phyloP scores from a whole-genome alignment of 2,113 vertebrate species.

The Rhinolophus ferrumequinum region DNA sequence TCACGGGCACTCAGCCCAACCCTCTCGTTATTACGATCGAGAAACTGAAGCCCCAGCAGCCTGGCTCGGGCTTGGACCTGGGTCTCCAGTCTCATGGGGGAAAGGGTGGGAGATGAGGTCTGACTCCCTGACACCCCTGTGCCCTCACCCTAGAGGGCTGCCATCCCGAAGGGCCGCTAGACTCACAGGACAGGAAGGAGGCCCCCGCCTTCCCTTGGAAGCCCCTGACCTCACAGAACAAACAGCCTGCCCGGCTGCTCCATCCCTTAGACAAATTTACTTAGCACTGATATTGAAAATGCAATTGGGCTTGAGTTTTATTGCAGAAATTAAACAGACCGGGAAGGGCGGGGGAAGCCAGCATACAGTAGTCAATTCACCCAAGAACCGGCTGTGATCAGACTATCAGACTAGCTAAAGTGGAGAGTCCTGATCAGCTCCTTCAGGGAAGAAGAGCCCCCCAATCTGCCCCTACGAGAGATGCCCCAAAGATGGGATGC shows the following conservation, averaged over 20 bases:
- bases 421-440: background rate
- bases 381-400: slow-evolving; percentile 59
- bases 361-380: slow-evolving; percentile 54
- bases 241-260: slow-evolving; percentile 68
- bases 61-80: background rate
- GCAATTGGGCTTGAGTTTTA: slow-evolving; percentile 78
- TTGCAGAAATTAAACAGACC: slow-evolving; percentile 79
- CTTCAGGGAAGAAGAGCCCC: background rate
- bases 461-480: background rate
- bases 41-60: background rate
- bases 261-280: slow-evolving; percentile 79
- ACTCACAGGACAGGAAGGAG: background rate
- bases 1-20: background rate
- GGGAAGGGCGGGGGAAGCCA: background rate
- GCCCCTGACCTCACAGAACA: slow-evolving; percentile 60
- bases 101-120: background rate
- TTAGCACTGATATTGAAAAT: slow-evolving; percentile 77
- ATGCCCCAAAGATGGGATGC: background rate
- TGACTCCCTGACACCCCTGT: background rate
- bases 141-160: background rate
- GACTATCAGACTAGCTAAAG: slow-evolving; percentile 63
- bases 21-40: no score
- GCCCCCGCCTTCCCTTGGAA: slow-evolving; percentile 54
- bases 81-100: background rate
- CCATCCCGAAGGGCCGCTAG: background rate